These are phyloP conservation scores for Papilio aristodemus DNA, from an alignment of 1,140 invertebrate genomes.

Conservation along the genomic window DNA sequence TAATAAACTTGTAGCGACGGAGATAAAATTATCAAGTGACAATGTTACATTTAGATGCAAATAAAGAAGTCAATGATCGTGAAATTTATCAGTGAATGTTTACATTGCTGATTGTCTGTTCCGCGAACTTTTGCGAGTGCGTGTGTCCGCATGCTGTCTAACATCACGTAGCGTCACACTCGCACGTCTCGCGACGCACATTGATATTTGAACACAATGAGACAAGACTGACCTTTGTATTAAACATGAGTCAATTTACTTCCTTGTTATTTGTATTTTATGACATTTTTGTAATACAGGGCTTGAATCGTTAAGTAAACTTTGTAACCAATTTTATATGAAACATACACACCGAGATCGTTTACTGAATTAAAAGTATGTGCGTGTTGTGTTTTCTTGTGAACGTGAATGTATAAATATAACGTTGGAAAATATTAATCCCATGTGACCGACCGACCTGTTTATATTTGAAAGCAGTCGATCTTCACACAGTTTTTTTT, in stretches of 20 bases:
- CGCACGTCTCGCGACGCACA: slow-evolving; percentile 20
- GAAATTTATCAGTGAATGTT: slow-evolving; percentile 14
- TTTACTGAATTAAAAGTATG: not conserved
- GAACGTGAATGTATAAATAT: not conserved
- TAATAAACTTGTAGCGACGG: not conserved
- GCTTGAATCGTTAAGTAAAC: slow-evolving; percentile 7
- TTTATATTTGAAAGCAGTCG: not conserved
- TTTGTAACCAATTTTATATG: not conserved
- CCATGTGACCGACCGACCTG: not conserved
- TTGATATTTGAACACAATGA: slow-evolving; percentile 23
- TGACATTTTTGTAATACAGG: slow-evolving; percentile 17
- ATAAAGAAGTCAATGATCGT: slow-evolving; percentile 25
- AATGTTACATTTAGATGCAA: not conserved
- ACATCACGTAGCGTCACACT: slow-evolving; percentile 16
- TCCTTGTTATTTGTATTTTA: slow-evolving; percentile 31
- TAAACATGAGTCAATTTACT: slow-evolving; percentile 23
- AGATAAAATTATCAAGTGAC: not conserved
- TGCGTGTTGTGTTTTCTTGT: not conserved
- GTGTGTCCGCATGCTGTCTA: slow-evolving; percentile 7
- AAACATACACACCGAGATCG: slow-evolving; percentile 1
- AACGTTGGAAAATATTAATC: not conserved
- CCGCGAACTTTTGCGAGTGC: slow-evolving; percentile 20
- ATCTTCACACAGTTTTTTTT: not conserved
- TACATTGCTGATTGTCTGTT: not conserved
- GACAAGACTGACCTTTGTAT: slow-evolving; percentile 21